These are phyloP conservation scores for Tiaroga cobitis DNA, from an alignment of 2,797 vertebrate genomes.

Conservation along the genomic window DNA sequence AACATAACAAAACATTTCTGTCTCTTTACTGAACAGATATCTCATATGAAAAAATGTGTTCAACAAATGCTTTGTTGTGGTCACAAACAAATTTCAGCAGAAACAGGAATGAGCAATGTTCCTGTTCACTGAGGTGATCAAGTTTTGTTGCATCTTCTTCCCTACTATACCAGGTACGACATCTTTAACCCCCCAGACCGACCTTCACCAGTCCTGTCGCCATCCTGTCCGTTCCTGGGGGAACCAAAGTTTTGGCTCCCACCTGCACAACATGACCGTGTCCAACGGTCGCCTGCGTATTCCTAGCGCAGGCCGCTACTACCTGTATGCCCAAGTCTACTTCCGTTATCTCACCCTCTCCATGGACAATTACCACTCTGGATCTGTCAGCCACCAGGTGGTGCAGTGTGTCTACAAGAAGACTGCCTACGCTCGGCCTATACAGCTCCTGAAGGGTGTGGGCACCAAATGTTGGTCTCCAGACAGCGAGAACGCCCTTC, in stretches of 20 bases:
- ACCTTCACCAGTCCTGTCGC: constrained; percentile 88
- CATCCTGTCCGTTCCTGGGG: constrained; percentile 84
- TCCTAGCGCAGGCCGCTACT: constrained; percentile 87
- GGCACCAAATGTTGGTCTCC: constrained; percentile 91
- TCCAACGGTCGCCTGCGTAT: constrained; percentile 81
- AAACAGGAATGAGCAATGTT: neutral
- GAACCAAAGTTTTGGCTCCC: constrained; percentile 81
- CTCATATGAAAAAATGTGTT: neutral
- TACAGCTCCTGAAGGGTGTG: constrained; percentile 88
- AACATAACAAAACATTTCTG: constrained; percentile 8
- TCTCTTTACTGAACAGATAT: neutral
- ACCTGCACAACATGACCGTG: constrained; percentile 88
- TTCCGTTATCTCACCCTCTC: constrained; percentile 82
- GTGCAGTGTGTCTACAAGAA: constrained; percentile 90
- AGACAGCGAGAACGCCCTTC: constrained; percentile 85
- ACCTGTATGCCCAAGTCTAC: constrained; percentile 86
- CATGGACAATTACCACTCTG: constrained; percentile 69
- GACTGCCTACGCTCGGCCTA: constrained; percentile 81
- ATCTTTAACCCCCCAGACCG: constrained; percentile 63
- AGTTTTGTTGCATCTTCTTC: neutral
- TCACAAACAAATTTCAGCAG: neutral
- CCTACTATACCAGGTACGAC: constrained; percentile 36
- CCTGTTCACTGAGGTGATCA: neutral
- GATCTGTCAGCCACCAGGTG: constrained; percentile 80
- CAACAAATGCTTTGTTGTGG: constrained; percentile 16